Evolutionary conservation across 2,888 invertebrate species (phyloP), one percentile per base, ranked within the genome.

Genomic region (Corythucha ciliata): DNA sequence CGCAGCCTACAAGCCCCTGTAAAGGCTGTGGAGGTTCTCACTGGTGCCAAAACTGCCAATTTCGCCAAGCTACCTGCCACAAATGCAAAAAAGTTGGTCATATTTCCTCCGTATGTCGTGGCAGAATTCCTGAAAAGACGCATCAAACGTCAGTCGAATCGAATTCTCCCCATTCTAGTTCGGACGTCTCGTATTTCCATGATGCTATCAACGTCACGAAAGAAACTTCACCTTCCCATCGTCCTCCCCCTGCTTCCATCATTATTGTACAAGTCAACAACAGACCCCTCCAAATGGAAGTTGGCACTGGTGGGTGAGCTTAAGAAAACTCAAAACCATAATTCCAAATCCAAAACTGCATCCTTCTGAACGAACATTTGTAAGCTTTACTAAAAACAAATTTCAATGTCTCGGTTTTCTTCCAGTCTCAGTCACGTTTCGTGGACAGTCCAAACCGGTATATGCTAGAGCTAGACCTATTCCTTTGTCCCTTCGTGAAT

Each of bases 221-320:
- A n/a, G n/a, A n/a, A n/a, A n/a, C n/a, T n/a, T n/a, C n/a, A n/a
- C n/a, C n/a, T 12, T 20, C 32, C 2, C 29, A n/a, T n/a, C 4
- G 32, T 12, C 32, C 45, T 4, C 32, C 45, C 2, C 45, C 45
- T 3, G 45, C 45, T n/a, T n/a, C n/a, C 16, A 6, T 29, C 20
- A 32, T 45, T 20, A 32, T 33, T 10, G 45, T 45, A 20, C 22
- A 6, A n/a, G 33, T 45, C 2, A 45, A 45, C 21, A 14, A 36
- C 7, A 45, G 33, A n/a, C 32, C 32, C 3, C 16, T 45, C 8
- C 2, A 3, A 32, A 45, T 45, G 45, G 45, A 45, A 45, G n/a
- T 45, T 3, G 45, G 33, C 20, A 45, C 45, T n/a, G 45, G 45
- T n/a, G 32, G 45, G 21, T 32, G 4, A 45, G 22, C 32, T 33